Evolutionary conservation across 2,113 vertebrate species (phyloP), one percentile per base, ranked within the genome.

Genomic region (Colossoma macropomum): DNA sequence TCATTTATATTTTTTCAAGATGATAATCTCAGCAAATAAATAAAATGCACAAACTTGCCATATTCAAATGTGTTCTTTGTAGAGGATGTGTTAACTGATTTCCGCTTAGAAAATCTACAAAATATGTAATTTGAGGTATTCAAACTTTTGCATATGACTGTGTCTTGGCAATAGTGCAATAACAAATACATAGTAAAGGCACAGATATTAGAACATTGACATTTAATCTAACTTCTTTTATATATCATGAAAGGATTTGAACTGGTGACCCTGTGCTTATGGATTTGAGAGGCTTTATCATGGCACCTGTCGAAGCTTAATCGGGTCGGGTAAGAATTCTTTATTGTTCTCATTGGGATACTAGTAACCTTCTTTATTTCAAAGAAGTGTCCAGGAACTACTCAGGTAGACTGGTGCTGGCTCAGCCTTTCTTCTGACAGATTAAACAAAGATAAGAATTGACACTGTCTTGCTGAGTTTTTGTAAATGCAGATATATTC

Each of bases 371-470:
- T 71, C 34, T 62, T 62, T 13, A 25, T 62, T 62, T n/a, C n/a
- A 62, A 62, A 62, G 30, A 27, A 27, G 25, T 2, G 9, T 41
- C 27, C 45, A 16, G 12, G 23, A 38, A 21, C 25, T 11, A 21
- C 17, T 27, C 27, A 21, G n/a, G 25, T 65, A 28, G 54, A 38
- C 17, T 56, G 25, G 15, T 27, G 30, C 69, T 69, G 16, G 60
- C 80, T 81, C 21, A 70, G 76, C 78, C 28, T 52, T 65, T 81
- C 25, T 77, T 50, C 69, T 79, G 75, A 82, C 50, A 32, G 82
- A 87, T 78, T 86, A 62, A 84, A 87, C 45, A 68, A 69, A 28
- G 27, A 50, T 30, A 21, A 71, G 11, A 41, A 10, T 12, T 78
- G 78, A 84, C 81, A 80, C 45, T 52, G 21, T 59, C 75, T 75